Evolutionary conservation across 2,888 invertebrate genomes (phyloP), one percentile per base, ranked within the genome.

Genomic region (Eubasilissa splendida): DNA sequence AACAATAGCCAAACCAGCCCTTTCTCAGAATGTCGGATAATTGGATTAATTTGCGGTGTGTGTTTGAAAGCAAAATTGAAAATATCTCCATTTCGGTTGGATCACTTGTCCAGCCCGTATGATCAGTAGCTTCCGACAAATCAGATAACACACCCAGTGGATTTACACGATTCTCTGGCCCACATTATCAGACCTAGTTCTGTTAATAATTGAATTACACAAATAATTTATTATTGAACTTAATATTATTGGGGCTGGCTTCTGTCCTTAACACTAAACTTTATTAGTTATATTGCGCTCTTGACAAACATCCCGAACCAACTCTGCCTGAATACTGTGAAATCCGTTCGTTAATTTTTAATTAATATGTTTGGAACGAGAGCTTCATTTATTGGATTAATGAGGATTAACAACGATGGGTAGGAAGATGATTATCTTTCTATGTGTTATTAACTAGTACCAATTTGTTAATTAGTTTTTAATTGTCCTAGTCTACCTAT

Each of bases 21-120:
- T 63, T 31, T 42, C n/a, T 31, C 63, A 63, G 42, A 58, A 1
- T n/a, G 58, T 68, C 50, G 33, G 50, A 14, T 68, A 66, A 70
- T 77, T 70, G 70, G 59, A 77, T 77, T 58, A 79, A 73, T 73
- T 79, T 79, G 79, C 79, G 75, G 68, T 63, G 56, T 66, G 33
- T 66, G 54, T 52, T 52, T 58, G 54, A 54, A 76, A 71, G 58
- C 54, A 53, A 80, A 76, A 80, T 76, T 80, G 70, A 73, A 70
- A 73, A 59, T 77, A 78, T 81, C 78, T 80, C 42, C 50, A 80
- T 80, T 65, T 77, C 66, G 22, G 33, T 56, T 68, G 75, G 76
- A 50, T 81, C 68, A 74, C 80, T 81, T 77, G 77, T 22, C 58
- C 75, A 42, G 58, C 81, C 81, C 81, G 81, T 79, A 81, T 81